Base-by-base conservation (phyloP, 1,140 invertebrate species). In the Eupeodes corollae region DNA sequence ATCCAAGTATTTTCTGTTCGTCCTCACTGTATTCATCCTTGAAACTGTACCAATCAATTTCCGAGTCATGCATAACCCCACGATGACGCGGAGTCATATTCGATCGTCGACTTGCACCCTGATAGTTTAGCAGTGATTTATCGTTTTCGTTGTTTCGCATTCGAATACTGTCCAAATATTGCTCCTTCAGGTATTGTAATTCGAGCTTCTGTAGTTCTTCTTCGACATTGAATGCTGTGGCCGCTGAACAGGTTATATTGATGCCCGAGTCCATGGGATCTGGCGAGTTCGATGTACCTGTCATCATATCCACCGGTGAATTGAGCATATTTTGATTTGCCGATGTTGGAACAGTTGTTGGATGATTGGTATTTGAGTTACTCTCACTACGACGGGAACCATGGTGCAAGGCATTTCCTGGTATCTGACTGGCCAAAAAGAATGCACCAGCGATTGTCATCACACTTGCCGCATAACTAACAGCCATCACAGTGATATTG, bases 381-480 rank as follows among this genome's bases (percentile, higher is more conserved):
- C 46, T 34, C 44, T 35, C 13, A 39, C 42, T 46, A 42, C 26
- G 14, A 35, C 19, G 35, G 19, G 18, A 44, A 10, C 43, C 38
- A 43, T 61, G 53, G 47, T 66, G 50, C 45, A 73, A 58, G 35
- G 56, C 51, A 13, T 69, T 73, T 39, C 71, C 74, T 5, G 76
- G 75, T 33, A 80, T 62, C 26, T 77, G 74, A 44, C 79, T 79
- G 14, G 76, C 73, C 37, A 86, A 65, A 38, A 82, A 66, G 30
- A 82, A 75, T 35, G 84, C 84, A 14, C 82, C 81, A 33, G 86
- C 62, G 21, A 90, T 63, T 3, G 84, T 82, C 31, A 83, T 64
- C 13, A 90, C 60, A 40, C 82, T 79, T 11, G 82, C 79, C 1
- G 82, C 70, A 67, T 90, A 91, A 33, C 81, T 80, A 5, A 80